Conservation (phyloP, 2,888 invertebrate species). For the Meiosimyza decipiens region DNA sequence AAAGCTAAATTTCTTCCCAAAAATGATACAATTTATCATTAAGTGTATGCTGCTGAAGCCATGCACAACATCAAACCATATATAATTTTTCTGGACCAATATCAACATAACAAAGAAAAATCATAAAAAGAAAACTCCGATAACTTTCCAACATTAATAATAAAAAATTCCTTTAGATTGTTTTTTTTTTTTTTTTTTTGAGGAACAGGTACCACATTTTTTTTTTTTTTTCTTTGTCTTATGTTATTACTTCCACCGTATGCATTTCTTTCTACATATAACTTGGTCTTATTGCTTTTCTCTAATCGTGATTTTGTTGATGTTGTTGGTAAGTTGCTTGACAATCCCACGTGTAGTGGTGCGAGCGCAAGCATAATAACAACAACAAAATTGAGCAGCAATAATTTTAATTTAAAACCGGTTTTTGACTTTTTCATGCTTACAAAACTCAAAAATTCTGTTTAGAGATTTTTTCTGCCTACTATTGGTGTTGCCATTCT, state of each 20-base stretch:
- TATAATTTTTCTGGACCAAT: too few species aligned
- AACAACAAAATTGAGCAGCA: slow-evolving; percentile 62
- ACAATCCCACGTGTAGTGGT: slow-evolving; percentile 36
- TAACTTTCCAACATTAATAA: slow-evolving; percentile 28
- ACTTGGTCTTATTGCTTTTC: slow-evolving; percentile 8
- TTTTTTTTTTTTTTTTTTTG: background rate
- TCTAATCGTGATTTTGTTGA: slow-evolving; percentile 25
- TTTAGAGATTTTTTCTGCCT: slow-evolving; percentile 24
- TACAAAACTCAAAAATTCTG: slow-evolving; percentile 28
- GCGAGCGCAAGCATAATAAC: slow-evolving; percentile 24
- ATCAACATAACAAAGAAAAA: background rate
- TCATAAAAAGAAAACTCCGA: background rate
- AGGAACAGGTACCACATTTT: slow-evolving; percentile 30
- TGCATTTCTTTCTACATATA: background rate
- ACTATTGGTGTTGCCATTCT: slow-evolving; percentile 36
- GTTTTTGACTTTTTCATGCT: slow-evolving; percentile 61
- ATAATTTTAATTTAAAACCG: slow-evolving; percentile 65
- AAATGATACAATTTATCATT: too few species aligned
- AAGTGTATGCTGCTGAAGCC: too few species aligned
- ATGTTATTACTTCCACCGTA: background rate
- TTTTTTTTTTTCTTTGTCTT: slow-evolving; percentile 4
- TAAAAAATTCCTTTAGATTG: slow-evolving; percentile 27
- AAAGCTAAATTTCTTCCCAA: too few species aligned
- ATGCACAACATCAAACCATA: too few species aligned
- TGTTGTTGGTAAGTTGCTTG: background rate